Evolutionary conservation across 2,888 invertebrate species (phyloP), one percentile per base, ranked within the genome.

Genomic region (Elysia crispata): DNA sequence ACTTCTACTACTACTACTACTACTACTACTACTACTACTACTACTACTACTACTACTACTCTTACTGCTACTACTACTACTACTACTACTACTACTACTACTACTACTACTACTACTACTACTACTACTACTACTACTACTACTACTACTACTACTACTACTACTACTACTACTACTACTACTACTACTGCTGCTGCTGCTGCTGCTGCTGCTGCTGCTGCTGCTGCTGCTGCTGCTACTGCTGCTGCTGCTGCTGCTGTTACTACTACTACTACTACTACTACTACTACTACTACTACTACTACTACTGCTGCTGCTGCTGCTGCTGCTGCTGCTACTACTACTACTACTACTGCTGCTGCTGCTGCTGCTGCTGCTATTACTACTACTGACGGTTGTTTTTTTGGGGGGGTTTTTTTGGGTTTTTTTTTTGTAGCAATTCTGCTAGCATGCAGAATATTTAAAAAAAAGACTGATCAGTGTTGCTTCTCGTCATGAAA

Each of bases 261-360:
- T 72, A 72, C 72, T 72, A 72, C 72, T 72, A 72, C 72, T 72
- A 72, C 72, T 72, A 72, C 72, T 72, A 72, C 72, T 72, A 72
- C 72, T 72, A 72, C 72, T 72, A 72, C 72, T 72, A 72, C 72
- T 72, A 72, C 72, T 72, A 72, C 72, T 72, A 72, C 72, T 72
- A 72, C 72, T 72, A 72, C 72, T 72, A 72, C 72, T 72, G 49
- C 72, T 49, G 64, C 72, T 72, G 31, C 72, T 72, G 31, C 72
- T n/a, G n/a, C n/a, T n/a, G n/a, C n/a, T n/a, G n/a, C n/a, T n/a
- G n/a, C n/a, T n/a, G n/a, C n/a, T 72, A 72, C 72, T 72, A 72
- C 72, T 72, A 72, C 72, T 72, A 72, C 72, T 72, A 49, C 72
- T 69, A 79, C 76, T 79, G n/a, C n/a, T n/a, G n/a, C n/a, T n/a